Base-by-base conservation (phyloP, 64 coral and sea anemone species). In the Montipora foliosa region DNA sequence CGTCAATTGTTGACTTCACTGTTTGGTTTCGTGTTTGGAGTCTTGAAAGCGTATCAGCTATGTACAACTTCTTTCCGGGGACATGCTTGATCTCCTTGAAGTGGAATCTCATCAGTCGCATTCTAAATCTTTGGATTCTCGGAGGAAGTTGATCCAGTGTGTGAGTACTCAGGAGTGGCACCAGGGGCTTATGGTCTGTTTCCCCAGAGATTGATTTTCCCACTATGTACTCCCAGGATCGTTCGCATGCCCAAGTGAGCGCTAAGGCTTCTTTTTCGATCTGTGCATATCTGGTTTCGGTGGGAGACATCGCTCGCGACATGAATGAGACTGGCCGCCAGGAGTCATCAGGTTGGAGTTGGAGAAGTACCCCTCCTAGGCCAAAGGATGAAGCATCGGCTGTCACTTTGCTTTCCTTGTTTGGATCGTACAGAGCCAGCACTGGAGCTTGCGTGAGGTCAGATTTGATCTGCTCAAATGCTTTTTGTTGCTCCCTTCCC, bases 101-200 rank as follows among this genome's bases (percentile, higher is more conserved):
- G 17, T 84, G 22, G 17, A 61, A 84, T 37, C 81, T 59, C 49
- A 61, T 55, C 81, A 60, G 8, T 17, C 52, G 81, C 81, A 84
- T 61, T 37, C 19, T 57, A 16, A 59, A 59, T 64, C 81, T 60
- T 19, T 84, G 81, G 81, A 84, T 84, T 29, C 81, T 16, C 20
- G 81, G 81, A 25, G 81, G 50, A 29, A 55, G 20, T 59, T 84
- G 52, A 64, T 84, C 81, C 52, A 84, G 50, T 57, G 49, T 61
- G 52, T 64, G 52, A 4, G 8, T 9, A 84, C 48, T 84, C 7
- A 66, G 29, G 29, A 37, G 29, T 37, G 29, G 29, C 29, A 37
- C 29, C 29, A 37, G 29, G 29, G 29, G 29, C 17, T 5, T 49
- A 16, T 64, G 52, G 51, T 7, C 62, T 55, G 16, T 16, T 84